A percentile compares a stretch with the other conserved stretches of the same genome.
These are phyloP conservation scores for Lissonota sp. DNA, from an alignment of 2,888 invertebrate genomes.

Conservation along the genomic window DNA sequence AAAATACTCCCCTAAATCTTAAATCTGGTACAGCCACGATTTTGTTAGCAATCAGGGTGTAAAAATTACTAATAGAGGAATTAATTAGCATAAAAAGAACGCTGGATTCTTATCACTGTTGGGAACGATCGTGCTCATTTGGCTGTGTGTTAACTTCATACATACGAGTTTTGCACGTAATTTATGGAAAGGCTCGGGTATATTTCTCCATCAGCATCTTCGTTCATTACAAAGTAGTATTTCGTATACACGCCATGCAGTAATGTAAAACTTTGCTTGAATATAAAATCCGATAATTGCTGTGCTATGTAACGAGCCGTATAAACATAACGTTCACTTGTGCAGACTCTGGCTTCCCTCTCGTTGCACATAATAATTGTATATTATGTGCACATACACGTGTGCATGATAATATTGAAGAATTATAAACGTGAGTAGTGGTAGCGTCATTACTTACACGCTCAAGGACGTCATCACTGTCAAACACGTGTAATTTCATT, in stretches of 20 bases:
- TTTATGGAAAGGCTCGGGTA: not conserved
- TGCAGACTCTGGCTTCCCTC: not conserved
- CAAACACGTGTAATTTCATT: conserved; percentile 27
- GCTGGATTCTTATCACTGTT: too few species aligned
- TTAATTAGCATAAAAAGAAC: too few species aligned
- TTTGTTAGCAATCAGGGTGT: too few species aligned
- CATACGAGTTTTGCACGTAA: conserved; percentile 5
- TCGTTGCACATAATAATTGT: conserved; percentile 20
- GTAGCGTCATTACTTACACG: conserved; percentile 16
- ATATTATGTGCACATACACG: not conserved
- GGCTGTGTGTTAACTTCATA: too few species aligned
- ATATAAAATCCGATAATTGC: conserved; percentile 59
- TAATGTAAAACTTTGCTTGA: conserved; percentile 45
- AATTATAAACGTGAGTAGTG: not conserved
- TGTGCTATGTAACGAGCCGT: conserved; percentile 49
- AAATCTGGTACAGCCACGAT: too few species aligned
- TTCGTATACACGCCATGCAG: conserved; percentile 17
- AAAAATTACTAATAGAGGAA: too few species aligned
- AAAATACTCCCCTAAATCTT: too few species aligned
- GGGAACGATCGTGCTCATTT: too few species aligned
- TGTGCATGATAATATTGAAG: conserved; percentile 6
- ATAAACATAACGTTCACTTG: conserved; percentile 40
- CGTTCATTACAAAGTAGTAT: conserved; percentile 1
- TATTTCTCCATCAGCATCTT: not conserved
- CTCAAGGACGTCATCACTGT: conserved; percentile 34